phyloP scores from a whole-genome alignment of 2,113 vertebrate species.

The Apteryx owenii region DNA sequence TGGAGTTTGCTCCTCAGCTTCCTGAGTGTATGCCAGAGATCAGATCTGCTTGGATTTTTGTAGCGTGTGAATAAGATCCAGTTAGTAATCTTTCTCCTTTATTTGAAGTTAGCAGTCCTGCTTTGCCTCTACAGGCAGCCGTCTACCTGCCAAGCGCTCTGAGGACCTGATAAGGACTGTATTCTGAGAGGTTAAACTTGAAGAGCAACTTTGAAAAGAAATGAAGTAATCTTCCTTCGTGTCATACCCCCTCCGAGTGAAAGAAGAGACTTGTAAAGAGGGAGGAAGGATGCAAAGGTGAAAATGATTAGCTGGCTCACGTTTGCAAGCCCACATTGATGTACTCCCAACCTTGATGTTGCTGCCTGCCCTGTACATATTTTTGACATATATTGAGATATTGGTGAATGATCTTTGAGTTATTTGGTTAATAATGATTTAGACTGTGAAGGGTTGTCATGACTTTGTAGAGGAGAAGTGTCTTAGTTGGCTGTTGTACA shows the following conservation, averaged over 20 bases:
- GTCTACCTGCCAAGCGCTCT: background rate
- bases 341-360: background rate
- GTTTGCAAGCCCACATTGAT: background rate
- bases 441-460: background rate
- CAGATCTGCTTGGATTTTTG: background rate
- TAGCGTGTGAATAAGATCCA: background rate
- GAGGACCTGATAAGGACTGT: background rate
- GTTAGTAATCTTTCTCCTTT: background rate
- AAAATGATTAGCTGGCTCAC: fast-evolving
- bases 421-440: background rate
- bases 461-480: background rate
- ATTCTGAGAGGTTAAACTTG: background rate
- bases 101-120: background rate
- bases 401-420: background rate
- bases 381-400: background rate
- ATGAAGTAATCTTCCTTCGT: background rate
- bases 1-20: background rate
- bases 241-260: background rate
- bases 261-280: background rate
- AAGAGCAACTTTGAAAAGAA: background rate
- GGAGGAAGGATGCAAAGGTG: background rate
- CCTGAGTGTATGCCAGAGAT: background rate
- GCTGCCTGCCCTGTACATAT: background rate
- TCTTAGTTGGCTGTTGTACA: background rate
- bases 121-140: background rate